phyloP scores from a whole-genome alignment of 2,888 invertebrate genomes.

The Pinctada fucata region DNA sequence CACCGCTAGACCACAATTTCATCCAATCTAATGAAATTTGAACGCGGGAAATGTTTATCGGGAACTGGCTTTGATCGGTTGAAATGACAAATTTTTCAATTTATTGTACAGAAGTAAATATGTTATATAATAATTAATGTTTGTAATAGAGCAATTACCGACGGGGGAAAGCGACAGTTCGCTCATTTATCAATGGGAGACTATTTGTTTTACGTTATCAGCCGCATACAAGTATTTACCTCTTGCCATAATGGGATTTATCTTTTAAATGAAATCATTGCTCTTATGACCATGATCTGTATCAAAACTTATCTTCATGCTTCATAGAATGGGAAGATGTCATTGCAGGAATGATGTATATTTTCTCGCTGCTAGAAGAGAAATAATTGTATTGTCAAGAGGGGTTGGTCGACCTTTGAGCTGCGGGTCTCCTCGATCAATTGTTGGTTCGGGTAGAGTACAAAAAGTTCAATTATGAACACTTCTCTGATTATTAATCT shows the following conservation, averaged over 20 bases:
- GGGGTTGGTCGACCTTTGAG: too few relatives aligned
- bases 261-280: neutral
- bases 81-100: neutral
- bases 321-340: too few relatives aligned
- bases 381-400: too few relatives aligned
- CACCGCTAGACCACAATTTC: too few relatives aligned
- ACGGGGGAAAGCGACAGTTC: neutral
- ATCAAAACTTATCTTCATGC: too few relatives aligned
- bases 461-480: too few relatives aligned
- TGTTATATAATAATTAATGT: constrained; percentile 2
- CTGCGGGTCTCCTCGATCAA: too few relatives aligned
- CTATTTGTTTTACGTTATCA: neutral
- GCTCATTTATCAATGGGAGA: neutral
- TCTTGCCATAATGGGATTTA: neutral
- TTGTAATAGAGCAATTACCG: neutral
- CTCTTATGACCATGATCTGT: too few relatives aligned
- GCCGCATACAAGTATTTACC: neutral
- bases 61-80: neutral
- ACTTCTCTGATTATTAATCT: too few relatives aligned
- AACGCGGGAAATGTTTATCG: neutral
- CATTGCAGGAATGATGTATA: too few relatives aligned
- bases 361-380: too few relatives aligned
- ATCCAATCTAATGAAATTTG: neutral
- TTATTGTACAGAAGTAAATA: neutral
- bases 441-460: too few relatives aligned